Base-by-base conservation (phyloP, 2,113 vertebrate genomes). In the Lasiurus borealis region DNA sequence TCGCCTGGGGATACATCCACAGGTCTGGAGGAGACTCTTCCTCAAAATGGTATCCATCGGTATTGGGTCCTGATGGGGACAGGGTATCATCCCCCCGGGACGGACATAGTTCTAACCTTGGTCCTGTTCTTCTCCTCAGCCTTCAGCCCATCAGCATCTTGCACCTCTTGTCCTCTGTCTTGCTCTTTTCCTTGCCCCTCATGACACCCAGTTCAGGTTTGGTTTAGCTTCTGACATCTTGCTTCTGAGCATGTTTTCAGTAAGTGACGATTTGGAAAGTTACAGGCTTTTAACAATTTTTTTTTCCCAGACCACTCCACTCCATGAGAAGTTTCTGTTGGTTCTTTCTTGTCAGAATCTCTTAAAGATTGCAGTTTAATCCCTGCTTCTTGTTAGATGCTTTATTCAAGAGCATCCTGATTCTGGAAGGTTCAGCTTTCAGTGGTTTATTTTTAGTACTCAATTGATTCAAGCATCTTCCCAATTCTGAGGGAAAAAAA, bases 391-490 rank as follows among this genome's bases (percentile, higher is more conserved):
- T 90, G 77, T 92, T 88, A 86, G 77, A 88, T 72, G 92, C 94
- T 96, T 97, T 97, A 95, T 97, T 96, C 97, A 97, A 97, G 92
- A 97, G 90, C 91, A 97, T 93, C 97, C 77, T 72, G 48, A 85
- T 98, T 98, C 93, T 97, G 97, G 96, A 96, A 96, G 96, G 97
- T 95, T 94, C 96, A 97, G 87, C 78, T 97, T 97, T 98, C 81
- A 88, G 59, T 77, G 82, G 96, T 97, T 97, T 98, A 98, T 98
- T 98, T 98, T 98, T 98, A 98, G 98, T 97, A 96, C 83, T 97
- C 96, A 89, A 95, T 98, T 98, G 98, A 98, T 98, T 98, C 98
- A 97, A 98, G 97, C 96, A 98, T 98, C 96, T 98, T 98, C 97
- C 98, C 98, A 98, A 98, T 98, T 98, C 97, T 93, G 86, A 97